These are phyloP conservation scores for Lasioglossum villosulum DNA, from an alignment of 2,888 invertebrate species.

Conservation along the genomic window DNA sequence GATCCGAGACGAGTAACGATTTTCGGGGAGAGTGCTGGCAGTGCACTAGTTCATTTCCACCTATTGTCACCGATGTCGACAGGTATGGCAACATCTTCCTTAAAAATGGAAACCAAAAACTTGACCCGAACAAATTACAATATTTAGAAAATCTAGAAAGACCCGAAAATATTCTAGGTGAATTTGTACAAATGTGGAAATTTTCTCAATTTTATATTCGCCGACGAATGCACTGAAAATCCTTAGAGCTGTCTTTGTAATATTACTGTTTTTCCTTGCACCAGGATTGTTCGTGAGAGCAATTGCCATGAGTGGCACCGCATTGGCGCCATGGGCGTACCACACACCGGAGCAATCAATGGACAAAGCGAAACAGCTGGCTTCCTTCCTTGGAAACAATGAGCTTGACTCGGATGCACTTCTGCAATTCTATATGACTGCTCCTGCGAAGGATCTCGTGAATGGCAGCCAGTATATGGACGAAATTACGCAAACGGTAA, in stretches of 20 bases:
- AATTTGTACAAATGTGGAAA: no score
- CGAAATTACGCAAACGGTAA: conserved; percentile 1
- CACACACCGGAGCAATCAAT: conserved; percentile 19
- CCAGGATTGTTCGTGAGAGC: conserved; percentile 86
- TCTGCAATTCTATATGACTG: conserved; percentile 52
- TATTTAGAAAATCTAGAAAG: not conserved
- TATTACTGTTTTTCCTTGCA: not conserved
- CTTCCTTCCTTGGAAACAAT: conserved; percentile 70
- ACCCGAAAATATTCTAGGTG: not conserved
- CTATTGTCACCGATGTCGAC: conserved; percentile 34
- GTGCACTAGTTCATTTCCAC: conserved; percentile 77
- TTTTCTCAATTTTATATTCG: no score
- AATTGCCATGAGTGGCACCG: conserved; percentile 86
- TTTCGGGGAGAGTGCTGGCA: conserved; percentile 90
- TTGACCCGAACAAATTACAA: not conserved
- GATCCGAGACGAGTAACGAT: conserved; percentile 89
- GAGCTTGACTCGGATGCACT: conserved; percentile 38
- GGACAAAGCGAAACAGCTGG: conserved; percentile 75
- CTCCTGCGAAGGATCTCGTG: conserved; percentile 45
- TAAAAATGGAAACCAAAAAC: not conserved
- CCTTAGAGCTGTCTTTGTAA: not conserved
- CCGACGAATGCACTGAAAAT: not conserved
- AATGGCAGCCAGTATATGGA: not conserved
- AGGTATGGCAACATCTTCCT: conserved; percentile 44
- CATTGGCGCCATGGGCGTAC: conserved; percentile 85